Evolutionary conservation across 2,888 invertebrate genomes (phyloP).

Genomic region (Mesoligia furuncula): DNA sequence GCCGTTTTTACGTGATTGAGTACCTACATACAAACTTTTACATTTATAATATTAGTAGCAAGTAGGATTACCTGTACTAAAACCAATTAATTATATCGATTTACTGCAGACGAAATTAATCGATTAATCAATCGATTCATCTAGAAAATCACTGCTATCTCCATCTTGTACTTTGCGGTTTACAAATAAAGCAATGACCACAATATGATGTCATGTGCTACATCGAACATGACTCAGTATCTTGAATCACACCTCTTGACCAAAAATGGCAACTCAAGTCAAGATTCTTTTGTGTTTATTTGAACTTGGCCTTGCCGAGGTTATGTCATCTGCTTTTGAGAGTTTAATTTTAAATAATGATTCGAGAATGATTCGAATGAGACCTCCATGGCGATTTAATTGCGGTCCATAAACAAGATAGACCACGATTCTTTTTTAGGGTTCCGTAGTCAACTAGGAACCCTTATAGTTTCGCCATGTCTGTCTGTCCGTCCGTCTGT

Average conservation of each 20-base stretch:
- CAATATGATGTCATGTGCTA: slow-evolving; percentile 60
- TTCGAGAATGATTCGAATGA: too few relatives aligned
- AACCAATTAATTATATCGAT: slow-evolving; percentile 24
- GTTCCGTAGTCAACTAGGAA: too few relatives aligned
- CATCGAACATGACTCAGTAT: slow-evolving; percentile 57
- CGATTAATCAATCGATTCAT: slow-evolving; percentile 41
- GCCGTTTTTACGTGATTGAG: too few relatives aligned
- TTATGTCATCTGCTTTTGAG: slow-evolving; percentile 56
- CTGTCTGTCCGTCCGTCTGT: too few relatives aligned
- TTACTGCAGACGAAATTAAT: slow-evolving; percentile 20
- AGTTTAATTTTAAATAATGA: slow-evolving; percentile 35
- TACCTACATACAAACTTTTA: too few relatives aligned
- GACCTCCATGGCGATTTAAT: slow-evolving; percentile 8
- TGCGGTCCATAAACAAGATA: slow-evolving; percentile 18
- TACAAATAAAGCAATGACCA: slow-evolving; percentile 61
- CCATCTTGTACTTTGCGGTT: slow-evolving; percentile 42
- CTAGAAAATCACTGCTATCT: slow-evolving; percentile 45
- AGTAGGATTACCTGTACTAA: background rate
- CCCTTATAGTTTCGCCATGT: too few relatives aligned
- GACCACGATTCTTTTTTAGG: background rate
- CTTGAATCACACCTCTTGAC: slow-evolving; percentile 65
- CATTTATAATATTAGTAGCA: too few relatives aligned
- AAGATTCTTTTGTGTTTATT: slow-evolving; percentile 61
- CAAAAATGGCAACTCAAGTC: slow-evolving; percentile 61
- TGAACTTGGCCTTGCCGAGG: slow-evolving; percentile 66